Base-by-base conservation (phyloP, 2,888 invertebrate species). In the Choristoneura rosaceana region DNA sequence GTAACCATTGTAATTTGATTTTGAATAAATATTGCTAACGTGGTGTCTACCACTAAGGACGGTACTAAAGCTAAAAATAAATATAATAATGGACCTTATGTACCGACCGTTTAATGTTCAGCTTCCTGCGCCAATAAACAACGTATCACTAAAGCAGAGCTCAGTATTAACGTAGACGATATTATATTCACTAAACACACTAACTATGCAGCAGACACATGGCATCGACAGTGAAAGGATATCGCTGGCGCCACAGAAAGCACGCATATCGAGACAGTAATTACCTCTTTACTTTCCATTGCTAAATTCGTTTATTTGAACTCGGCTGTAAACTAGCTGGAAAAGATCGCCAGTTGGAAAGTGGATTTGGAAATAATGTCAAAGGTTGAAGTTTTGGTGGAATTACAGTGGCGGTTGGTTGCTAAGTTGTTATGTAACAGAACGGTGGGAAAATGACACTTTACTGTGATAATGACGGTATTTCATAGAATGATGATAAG, bases 201-300 rank as follows among this genome's bases (percentile, higher is more conserved):
- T 33, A 33, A 15, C 25, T 33, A 33, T 25, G 25, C 55, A 10
- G 25, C 59, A 59, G 14, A 59, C 59, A 33, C 58, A 38, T 34
- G 34, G n/a, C 59, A 33, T 58, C 33, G 33, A 12, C 50, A 33
- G 34, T 52, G 50, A 65, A 52, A 34, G 52, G 52, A 34, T 33
- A 10, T 10, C 50, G 34, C 15, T 7, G 9, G 38, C 52, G 17
- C 45, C 33, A 4, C 43, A 47, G 62, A 62, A 62, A 62, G 45
- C 33, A 62, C 43, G 38, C 64, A 63, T 63, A 65, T 43, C 64
- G 52, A 33, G 2, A 15, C 4, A 15, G 34, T 17, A 65, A 50
- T 65, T 38, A 65, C 38, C 12, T 43, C 10, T 43, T 63, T 47
- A 47, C 63, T 63, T 63, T 63, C 63, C 33, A 33, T 63, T 47